A percentile compares a stretch with the other conserved stretches of the same genome.
Evolutionary conservation across 2,113 vertebrate genomes (phyloP).

Genomic region (Chlorocebus sabaeus): DNA sequence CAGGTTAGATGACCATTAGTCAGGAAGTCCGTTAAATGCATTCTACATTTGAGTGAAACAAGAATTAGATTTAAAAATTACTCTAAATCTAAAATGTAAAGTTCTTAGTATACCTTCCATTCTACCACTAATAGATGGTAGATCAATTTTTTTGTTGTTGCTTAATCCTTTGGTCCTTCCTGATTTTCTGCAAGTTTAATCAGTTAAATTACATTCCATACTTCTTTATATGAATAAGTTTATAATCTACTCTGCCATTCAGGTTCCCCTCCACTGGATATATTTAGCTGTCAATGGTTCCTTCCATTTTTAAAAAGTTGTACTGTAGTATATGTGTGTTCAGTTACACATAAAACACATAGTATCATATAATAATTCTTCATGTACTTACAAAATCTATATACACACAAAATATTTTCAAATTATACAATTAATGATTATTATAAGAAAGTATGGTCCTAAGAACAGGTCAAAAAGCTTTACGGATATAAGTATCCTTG

Average conservation of each 20-base stretch:
- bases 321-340: not conserved
- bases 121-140: not conserved
- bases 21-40: not conserved
- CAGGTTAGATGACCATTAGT: not conserved
- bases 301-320: not conserved
- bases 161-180: no score
- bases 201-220: not conserved
- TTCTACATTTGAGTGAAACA: not conserved
- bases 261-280: not conserved
- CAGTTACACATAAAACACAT: not conserved
- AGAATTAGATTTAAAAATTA: not conserved
- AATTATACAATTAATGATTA: not conserved
- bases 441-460: not conserved
- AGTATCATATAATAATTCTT: not conserved
- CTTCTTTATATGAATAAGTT: not conserved
- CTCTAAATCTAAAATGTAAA: not conserved
- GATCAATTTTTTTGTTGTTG: not conserved
- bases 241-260: not conserved
- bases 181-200: not conserved
- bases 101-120: not conserved
- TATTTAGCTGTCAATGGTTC: not conserved
- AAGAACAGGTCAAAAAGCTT: not conserved
- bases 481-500: not conserved
- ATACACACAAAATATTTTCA: not conserved
- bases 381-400: not conserved